Evolutionary conservation across 2,113 vertebrate species (phyloP), one percentile per base, ranked within the genome.

Genomic region (Cromileptes altivelis): DNA sequence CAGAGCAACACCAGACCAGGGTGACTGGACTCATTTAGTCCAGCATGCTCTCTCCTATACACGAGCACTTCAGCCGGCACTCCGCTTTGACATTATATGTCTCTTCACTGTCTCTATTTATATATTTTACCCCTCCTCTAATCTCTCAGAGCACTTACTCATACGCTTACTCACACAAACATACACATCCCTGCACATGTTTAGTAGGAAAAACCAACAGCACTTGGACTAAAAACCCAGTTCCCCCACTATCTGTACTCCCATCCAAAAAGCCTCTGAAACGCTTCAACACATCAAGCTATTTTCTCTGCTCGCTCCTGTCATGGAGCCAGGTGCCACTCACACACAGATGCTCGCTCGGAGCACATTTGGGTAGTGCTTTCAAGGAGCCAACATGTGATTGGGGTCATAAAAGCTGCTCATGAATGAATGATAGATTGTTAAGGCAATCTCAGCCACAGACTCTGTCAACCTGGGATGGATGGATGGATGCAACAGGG

Each of bases 371-470:
- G 71, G 74, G 63, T 70, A 19, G n/a, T 33, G 71, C 88, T 91
- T 93, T 88, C 84, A 88, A 88, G 82, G 55, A 92, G 76, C 78
- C 74, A 81, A 65, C 50, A 37, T 91, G 67, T 86, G 87, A 85
- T 67, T 78, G 84, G 60, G 87, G 87, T 93, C 91, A 93, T 90
- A 81, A 91, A 88, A 92, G 70, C 56, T 49, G 45, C 89, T 93
- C 87, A 91, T 94, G 83, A 92, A 94, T 92, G 86, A 92, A 87
- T 91, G 89, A 95, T 91, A 88, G 40, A 72, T 78, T 87, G 81
- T 87, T 83, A 52, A 75, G 69, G 80, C 73, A 85, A 92, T 91
- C 89, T 86, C 79, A 47, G 74, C 78, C 50, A 53, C 42, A 49
- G 80, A 81, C 64, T 81, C 30, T 11, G 21, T 57, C 45, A 53